Base-by-base conservation (phyloP, 2,888 invertebrate species). In the Cataglyphis altisquamis region DNA sequence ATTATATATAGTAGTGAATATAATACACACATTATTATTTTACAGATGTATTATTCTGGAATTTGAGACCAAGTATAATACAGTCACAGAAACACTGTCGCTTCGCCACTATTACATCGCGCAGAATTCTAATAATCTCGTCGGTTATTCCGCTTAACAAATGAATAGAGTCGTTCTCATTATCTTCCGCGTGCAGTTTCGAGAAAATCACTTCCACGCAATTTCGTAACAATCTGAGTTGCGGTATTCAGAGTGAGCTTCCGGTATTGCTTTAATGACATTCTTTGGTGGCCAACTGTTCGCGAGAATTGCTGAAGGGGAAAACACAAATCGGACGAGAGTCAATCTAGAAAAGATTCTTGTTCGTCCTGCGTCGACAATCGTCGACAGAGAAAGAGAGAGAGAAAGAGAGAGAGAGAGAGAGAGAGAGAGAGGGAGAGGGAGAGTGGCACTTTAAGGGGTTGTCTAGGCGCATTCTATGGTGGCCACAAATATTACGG, bases 401-500 rank as follows among this genome's bases (percentile, higher is more conserved):
- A n/a, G 32, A 41, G 45, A 60, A 18, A 62, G 8, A 82, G 84
- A 52, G 66, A 70, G 41, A 63, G 8, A 91, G 91, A 90, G 77
- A 75, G 82, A n/a, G 32, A 41, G 45, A 60, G 21, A 52, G 8
- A 29, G 12, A 15, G 36, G 55, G 29, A 64, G 9, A 63, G 83
- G 63, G 68, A 57, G 55, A 70, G 68, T 70, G 78, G 85, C 84
- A 92, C 91, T 86, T 82, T 52, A 82, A 85, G 84, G 84, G 82
- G 85, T 81, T 84, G 82, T 78, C 83, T 81, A 57, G 36, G 78
- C n/a, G 52, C 85, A 85, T 88, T 88, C 88, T 89, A 60, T n/a
- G 21, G 55, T 75, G 64, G 84, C 88, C 88, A 57, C 88, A 83
- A 85, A 87, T 83, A 89, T 88, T 85, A 82, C 85, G 29, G 82